Evolutionary conservation across 2,797 vertebrate genomes (phyloP).

Genomic region (Cossypha polioptera): DNA sequence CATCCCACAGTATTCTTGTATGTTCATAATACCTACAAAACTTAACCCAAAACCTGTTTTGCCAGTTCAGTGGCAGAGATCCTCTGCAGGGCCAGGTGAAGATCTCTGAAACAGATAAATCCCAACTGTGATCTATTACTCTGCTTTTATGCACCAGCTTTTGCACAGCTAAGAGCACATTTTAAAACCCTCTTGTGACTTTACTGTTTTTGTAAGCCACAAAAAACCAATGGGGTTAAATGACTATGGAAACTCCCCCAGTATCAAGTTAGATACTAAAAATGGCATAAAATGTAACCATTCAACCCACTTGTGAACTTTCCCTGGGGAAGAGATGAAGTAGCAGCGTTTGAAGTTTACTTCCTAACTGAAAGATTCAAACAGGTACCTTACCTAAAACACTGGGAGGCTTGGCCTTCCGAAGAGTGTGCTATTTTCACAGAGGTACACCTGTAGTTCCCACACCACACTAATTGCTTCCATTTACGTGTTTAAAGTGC

Average conservation of each 20-base stretch:
- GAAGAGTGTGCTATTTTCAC: not conserved
- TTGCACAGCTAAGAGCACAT: not conserved
- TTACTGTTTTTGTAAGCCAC: not conserved
- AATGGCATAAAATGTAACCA: not conserved
- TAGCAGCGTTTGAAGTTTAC: not conserved
- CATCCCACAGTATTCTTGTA: not conserved
- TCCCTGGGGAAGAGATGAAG: not conserved
- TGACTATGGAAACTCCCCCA: not conserved
- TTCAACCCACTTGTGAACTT: not conserved
- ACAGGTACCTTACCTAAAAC: not conserved
- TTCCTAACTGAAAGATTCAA: not conserved
- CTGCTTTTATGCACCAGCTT: not conserved
- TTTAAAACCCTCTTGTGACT: not conserved
- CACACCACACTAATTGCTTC: not conserved
- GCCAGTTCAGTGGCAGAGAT: not conserved
- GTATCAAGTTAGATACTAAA: not conserved
- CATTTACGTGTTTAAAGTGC: not conserved
- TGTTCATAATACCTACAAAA: not conserved
- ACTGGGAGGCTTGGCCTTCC: not conserved
- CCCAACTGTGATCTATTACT: not conserved
- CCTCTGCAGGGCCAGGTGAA: not conserved
- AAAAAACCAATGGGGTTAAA: not conserved
- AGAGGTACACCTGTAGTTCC: not conserved
- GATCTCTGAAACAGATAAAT: not conserved
- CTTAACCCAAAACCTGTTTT: not conserved